Percentiles rank a stretch among this genome's conserved stretches.
These are phyloP conservation scores for Bilobella aurantiaca DNA, from an alignment of 1,140 invertebrate genomes.

Conservation along the genomic window DNA sequence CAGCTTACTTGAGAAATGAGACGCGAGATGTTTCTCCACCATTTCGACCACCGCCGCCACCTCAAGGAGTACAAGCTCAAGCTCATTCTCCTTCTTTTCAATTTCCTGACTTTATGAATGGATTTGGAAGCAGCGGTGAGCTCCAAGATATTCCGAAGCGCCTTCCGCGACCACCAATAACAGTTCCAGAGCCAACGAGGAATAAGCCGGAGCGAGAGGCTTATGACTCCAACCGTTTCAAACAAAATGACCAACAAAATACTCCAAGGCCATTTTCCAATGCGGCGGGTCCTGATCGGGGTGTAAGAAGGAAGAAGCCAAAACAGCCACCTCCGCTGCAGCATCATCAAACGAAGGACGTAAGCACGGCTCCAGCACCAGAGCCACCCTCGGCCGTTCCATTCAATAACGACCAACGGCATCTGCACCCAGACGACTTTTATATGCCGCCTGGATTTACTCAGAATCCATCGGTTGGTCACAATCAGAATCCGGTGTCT, in stretches of 20 bases:
- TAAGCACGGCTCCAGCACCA: background rate
- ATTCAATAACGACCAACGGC: background rate
- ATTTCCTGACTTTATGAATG: conserved; percentile 2
- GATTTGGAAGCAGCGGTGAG: background rate
- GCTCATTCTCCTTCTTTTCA: background rate
- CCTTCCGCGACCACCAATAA: background rate
- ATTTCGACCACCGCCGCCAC: no score
- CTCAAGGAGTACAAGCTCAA: no score
- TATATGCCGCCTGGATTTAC: conserved; percentile 28
- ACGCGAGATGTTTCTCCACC: background rate
- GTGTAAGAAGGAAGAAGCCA: conserved; percentile 1
- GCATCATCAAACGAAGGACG: no score
- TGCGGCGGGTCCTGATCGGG: background rate
- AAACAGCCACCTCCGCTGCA: no score
- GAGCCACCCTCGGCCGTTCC: background rate
- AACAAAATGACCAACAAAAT: background rate
- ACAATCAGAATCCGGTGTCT: conserved; percentile 22
- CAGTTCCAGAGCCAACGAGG: background rate
- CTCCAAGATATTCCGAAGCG: background rate
- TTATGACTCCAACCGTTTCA: no score
- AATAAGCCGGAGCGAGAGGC: no score
- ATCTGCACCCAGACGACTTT: conserved; percentile 13
- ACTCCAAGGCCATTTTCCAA: background rate
- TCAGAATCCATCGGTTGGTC: conserved; percentile 15
- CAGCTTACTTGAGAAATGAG: conserved; percentile 3